These are phyloP conservation scores for Plemyria rubiginata DNA, from an alignment of 2,888 invertebrate genomes.

Conservation along the genomic window DNA sequence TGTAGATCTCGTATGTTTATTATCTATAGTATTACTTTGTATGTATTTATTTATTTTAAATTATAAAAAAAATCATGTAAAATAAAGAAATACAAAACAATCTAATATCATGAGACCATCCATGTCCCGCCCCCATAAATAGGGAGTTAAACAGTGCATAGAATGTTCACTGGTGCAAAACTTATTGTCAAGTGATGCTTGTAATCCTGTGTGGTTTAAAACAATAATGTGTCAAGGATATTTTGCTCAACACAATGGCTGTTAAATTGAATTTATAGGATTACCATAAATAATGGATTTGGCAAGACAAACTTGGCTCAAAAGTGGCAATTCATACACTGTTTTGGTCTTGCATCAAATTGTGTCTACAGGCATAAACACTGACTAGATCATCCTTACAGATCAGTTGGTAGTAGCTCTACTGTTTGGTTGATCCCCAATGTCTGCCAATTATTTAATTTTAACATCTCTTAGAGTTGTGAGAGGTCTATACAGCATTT, in stretches of 20 bases:
- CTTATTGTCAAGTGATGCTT: conserved; percentile 31
- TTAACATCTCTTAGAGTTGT: too few species aligned
- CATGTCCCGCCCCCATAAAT: conserved; percentile 6
- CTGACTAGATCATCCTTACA: not conserved
- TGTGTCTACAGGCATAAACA: not conserved
- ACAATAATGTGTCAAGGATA: conserved; percentile 28
- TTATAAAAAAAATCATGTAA: too few species aligned
- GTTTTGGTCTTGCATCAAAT: not conserved
- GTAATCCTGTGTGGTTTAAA: conserved; percentile 20
- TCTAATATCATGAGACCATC: conserved; percentile 16
- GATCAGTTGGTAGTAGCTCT: not conserved
- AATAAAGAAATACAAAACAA: too few species aligned
- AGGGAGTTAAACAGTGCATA: conserved; percentile 34
- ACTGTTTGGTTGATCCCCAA: too few species aligned
- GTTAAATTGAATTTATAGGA: conserved; percentile 14
- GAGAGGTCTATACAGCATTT: too few species aligned
- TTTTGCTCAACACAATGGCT: conserved; percentile 20
- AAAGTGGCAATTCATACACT: not conserved
- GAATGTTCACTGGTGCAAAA: conserved; percentile 33
- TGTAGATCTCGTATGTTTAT: too few species aligned
- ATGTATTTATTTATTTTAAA: too few species aligned
- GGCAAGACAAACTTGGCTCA: conserved; percentile 5
- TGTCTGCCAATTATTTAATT: too few species aligned
- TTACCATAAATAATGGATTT: conserved; percentile 11
- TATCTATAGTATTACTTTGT: too few species aligned